These are phyloP conservation scores for Ladona fulva DNA, from an alignment of 1,140 invertebrate genomes.

Conservation along the genomic window DNA sequence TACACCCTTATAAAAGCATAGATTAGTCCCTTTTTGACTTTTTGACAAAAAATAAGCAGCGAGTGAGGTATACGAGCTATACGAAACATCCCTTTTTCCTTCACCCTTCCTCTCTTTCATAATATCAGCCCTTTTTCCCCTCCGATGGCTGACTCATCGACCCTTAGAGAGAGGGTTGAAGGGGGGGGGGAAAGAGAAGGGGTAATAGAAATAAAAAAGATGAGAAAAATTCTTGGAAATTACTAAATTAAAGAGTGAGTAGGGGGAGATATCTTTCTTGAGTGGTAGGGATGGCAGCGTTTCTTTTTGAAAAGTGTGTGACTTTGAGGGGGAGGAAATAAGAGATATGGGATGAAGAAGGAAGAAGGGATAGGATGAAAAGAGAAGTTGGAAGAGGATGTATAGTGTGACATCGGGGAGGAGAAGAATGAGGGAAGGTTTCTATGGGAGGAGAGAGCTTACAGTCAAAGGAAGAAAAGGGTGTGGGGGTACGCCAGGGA, in stretches of 20 bases:
- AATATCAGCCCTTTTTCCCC: not conserved
- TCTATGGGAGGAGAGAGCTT: not conserved
- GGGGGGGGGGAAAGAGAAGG: not conserved
- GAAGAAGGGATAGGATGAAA: not conserved
- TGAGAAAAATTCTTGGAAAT: not conserved
- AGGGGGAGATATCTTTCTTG: too few species aligned
- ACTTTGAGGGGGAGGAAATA: too few species aligned
- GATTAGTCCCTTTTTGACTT: too few species aligned
- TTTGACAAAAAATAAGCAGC: too few species aligned
- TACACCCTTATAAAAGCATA: too few species aligned
- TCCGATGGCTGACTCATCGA: not conserved
- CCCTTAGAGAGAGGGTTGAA: not conserved
- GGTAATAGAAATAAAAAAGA: too few species aligned
- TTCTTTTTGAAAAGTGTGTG: too few species aligned
- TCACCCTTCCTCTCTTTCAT: not conserved
- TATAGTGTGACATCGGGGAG: not conserved
- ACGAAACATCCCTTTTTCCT: not conserved
- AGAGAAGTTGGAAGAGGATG: not conserved
- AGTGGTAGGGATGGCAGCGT: not conserved
- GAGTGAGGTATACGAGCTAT: not conserved
- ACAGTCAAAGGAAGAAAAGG: too few species aligned
- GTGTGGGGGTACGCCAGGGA: too few species aligned
- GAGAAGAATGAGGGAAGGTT: not conserved
- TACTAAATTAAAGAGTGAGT: not conserved
- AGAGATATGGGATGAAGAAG: too few species aligned